Evolutionary conservation across 2,113 vertebrate genomes (phyloP).

Genomic region (Silurus meridionalis): DNA sequence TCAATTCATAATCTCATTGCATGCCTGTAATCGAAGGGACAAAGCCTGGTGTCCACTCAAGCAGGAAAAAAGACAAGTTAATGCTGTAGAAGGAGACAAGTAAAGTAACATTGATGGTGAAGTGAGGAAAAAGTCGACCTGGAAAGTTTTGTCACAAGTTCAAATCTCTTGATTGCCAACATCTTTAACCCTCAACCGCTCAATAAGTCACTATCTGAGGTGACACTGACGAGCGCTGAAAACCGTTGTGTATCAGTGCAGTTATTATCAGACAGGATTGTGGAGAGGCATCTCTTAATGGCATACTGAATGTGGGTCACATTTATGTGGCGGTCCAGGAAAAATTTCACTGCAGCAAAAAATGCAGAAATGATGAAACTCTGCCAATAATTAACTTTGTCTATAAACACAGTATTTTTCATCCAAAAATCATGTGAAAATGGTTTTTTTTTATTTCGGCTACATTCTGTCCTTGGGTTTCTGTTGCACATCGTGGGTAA

Average conservation of each 20-base stretch:
- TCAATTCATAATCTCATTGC: slow-evolving; percentile 1
- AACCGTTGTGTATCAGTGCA: background rate
- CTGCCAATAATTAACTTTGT: background rate
- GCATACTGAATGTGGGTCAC: slow-evolving; percentile 52
- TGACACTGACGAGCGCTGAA: slow-evolving; percentile 1
- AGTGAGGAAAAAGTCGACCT: background rate
- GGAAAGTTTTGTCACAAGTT: background rate
- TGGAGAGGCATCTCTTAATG: slow-evolving; percentile 56
- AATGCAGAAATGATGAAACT: background rate
- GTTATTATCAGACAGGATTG: slow-evolving; percentile 34
- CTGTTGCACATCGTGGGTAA: background rate
- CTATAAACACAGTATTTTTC: background rate
- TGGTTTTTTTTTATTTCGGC: background rate
- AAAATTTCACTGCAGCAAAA: background rate
- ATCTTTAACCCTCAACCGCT: background rate
- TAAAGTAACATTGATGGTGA: background rate
- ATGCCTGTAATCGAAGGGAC: slow-evolving; percentile 1
- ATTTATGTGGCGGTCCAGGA: slow-evolving; percentile 13
- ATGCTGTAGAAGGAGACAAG: background rate
- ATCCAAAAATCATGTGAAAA: background rate
- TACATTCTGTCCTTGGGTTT: background rate
- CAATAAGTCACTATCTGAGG: slow-evolving; percentile 1
- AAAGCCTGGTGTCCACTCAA: background rate
- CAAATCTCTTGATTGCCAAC: too few species aligned
- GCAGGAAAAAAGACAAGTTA: background rate